Percentiles rank a stretch among this genome's conserved stretches.
Evolutionary conservation across 64 coral and sea anemone genomes (phyloP).

Genomic region (Montipora foliosa): DNA sequence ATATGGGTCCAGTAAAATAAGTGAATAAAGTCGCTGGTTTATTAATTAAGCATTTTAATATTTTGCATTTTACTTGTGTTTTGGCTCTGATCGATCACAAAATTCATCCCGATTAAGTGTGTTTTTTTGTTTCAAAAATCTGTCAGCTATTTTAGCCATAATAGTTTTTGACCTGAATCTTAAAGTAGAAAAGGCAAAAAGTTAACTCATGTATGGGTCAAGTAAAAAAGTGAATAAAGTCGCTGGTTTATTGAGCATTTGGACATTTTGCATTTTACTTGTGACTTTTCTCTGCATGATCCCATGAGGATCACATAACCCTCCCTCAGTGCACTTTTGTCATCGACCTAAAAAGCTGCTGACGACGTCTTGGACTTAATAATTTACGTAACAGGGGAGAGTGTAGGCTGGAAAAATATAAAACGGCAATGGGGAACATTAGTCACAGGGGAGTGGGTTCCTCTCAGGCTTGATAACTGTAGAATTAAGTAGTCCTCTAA

Average conservation of each 20-base stretch:
- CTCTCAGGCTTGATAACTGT: background rate
- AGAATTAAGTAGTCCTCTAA: background rate
- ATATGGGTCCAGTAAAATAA: no score
- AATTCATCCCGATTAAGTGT: background rate
- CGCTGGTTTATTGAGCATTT: background rate
- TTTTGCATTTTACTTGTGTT: no score
- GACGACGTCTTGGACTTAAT: background rate
- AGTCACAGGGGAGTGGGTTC: background rate
- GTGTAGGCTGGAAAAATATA: background rate
- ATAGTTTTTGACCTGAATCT: background rate
- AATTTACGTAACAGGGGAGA: background rate
- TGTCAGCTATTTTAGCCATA: background rate
- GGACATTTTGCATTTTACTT: background rate
- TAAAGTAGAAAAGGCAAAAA: background rate
- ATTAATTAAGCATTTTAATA: no score
- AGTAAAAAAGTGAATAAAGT: background rate
- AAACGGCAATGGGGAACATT: background rate
- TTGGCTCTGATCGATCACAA: background rate
- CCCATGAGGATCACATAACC: background rate
- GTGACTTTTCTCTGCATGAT: background rate
- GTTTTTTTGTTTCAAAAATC: background rate
- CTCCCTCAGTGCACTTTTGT: background rate
- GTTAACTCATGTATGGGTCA: background rate
- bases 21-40: no score
- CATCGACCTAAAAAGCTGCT: background rate